Conservation (phyloP, 2,113 vertebrate genomes). For the Chionodraco myersi region DNA sequence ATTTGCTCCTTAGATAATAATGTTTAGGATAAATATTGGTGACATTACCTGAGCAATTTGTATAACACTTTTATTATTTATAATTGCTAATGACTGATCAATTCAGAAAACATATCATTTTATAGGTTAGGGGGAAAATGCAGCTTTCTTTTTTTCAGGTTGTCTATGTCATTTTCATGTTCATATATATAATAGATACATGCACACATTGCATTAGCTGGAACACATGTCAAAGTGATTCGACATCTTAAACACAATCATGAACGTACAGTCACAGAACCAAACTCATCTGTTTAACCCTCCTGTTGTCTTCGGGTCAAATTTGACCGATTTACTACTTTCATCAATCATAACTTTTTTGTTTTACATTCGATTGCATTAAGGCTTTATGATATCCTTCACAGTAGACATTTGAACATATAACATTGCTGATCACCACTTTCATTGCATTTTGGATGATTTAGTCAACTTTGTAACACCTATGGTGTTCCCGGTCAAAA, state of each 20-base stretch:
- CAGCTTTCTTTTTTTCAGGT: not conserved
- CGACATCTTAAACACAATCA: not conserved
- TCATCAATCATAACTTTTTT: too few relatives aligned
- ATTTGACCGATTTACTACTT: too few relatives aligned
- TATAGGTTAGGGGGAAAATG: not conserved
- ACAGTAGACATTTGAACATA: too few relatives aligned
- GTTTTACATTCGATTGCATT: too few relatives aligned
- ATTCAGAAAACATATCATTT: not conserved
- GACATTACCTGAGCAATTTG: not conserved
- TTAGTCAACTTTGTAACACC: too few relatives aligned
- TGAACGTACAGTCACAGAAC: not conserved
- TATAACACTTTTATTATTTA: not conserved
- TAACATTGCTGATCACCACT: too few relatives aligned
- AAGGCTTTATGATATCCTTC: too few relatives aligned
- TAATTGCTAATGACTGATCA: not conserved
- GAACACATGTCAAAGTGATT: not conserved
- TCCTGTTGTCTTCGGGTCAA: too few relatives aligned
- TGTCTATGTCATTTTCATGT: not conserved
- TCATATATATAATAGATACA: not conserved
- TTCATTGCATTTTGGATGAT: too few relatives aligned
- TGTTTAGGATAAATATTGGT: conserved; percentile 10
- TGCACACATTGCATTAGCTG: not conserved
- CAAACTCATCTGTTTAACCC: not conserved
- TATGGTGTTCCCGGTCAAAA: too few relatives aligned
- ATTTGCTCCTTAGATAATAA: not conserved